Percentiles rank a stretch among this genome's conserved stretches.
Evolutionary conservation across 2,113 vertebrate species (phyloP).

Genomic region (Gavia stellata): DNA sequence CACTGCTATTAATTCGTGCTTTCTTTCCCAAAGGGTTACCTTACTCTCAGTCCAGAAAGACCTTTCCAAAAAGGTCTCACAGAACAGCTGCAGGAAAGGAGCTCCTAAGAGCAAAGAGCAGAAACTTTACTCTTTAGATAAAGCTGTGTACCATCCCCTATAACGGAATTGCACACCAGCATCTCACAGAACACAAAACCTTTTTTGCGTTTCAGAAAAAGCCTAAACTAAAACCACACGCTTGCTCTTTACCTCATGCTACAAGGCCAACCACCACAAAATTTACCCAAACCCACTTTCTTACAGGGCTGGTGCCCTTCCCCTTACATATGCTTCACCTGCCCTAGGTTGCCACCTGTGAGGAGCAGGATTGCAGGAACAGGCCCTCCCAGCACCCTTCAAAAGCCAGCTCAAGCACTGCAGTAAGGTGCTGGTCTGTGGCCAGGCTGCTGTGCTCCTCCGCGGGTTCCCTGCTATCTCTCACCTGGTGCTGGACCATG

Average conservation of each 20-base stretch:
- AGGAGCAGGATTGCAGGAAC: not conserved
- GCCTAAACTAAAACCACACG: not conserved
- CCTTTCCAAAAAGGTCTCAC: not conserved
- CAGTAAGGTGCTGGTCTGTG: fast-evolving
- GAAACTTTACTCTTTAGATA: not conserved
- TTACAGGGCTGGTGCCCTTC: fast-evolving
- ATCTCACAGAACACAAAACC: not conserved
- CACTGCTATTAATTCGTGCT: fast-evolving
- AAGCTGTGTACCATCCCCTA: too few relatives aligned
- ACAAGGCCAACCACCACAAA: fast-evolving
- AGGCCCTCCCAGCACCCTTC: not conserved
- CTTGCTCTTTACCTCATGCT: too few relatives aligned
- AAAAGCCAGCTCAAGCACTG: not conserved
- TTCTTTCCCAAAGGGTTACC: not conserved
- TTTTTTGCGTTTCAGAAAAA: fast-evolving
- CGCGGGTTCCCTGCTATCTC: not conserved
- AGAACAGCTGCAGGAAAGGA: not conserved
- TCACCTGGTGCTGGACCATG: fast-evolving
- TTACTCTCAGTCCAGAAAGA: not conserved
- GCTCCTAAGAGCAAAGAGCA: not conserved
- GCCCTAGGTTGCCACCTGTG: not conserved
- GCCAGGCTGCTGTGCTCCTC: fast-evolving
- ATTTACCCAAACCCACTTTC: not conserved
- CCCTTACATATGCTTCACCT: not conserved
- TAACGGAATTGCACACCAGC: not conserved